phyloP scores from a whole-genome alignment of 2,113 vertebrate species.

The Takifugu flavidus region DNA sequence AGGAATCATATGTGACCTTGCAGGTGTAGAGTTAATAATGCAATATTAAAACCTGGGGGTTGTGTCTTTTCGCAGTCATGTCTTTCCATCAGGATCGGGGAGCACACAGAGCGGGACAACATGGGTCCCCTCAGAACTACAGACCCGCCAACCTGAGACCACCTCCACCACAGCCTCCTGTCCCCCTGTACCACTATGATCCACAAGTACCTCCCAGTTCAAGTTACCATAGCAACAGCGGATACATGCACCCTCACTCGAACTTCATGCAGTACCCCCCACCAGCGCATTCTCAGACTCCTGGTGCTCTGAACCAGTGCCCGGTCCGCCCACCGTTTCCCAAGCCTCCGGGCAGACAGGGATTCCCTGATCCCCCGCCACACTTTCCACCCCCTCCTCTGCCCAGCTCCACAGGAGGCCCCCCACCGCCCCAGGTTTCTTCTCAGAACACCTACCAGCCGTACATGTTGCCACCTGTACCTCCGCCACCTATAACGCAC shows the following conservation, averaged over 20 bases:
- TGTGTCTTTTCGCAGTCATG: slow-evolving; percentile 72
- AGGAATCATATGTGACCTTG: no score
- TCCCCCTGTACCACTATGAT: slow-evolving; percentile 85
- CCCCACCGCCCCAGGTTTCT: slow-evolving; percentile 54
- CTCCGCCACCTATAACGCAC: slow-evolving; percentile 74
- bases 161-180: slow-evolving; percentile 79
- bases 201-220: slow-evolving; percentile 73
- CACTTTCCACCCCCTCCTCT: slow-evolving; percentile 87
- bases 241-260: slow-evolving; percentile 81
- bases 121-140: slow-evolving; percentile 79
- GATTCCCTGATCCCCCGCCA: slow-evolving; percentile 84
- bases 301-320: slow-evolving; percentile 78
- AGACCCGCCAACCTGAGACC: slow-evolving; percentile 80
- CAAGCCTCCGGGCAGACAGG: slow-evolving; percentile 80
- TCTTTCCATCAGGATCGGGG: slow-evolving; percentile 88
- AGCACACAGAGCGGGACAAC: slow-evolving; percentile 77
- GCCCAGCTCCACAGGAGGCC: slow-evolving; percentile 72
- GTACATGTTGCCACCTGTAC: slow-evolving; percentile 82
- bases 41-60: background rate
- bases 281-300: slow-evolving; percentile 76
- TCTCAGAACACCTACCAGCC: slow-evolving; percentile 83
- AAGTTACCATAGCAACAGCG: slow-evolving; percentile 77
- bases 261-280: slow-evolving; percentile 90
- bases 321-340: slow-evolving; percentile 81
- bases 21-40: no score